Conservation (phyloP, 2,888 invertebrate genomes). For the Lepetodrilus schrolli region DNA sequence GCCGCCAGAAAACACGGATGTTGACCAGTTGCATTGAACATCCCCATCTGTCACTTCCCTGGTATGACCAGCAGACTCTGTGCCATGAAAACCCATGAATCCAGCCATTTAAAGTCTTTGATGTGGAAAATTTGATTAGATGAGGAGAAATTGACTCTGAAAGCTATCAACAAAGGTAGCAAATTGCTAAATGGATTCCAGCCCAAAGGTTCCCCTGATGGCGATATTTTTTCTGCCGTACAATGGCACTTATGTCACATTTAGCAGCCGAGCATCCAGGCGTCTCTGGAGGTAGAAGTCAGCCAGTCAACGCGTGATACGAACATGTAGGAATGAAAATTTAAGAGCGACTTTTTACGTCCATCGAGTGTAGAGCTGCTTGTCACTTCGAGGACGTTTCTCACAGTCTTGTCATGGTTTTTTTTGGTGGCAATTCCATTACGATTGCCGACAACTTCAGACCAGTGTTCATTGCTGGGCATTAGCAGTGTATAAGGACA, state of each 20-base stretch:
- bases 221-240: background rate
- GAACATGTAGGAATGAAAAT: background rate
- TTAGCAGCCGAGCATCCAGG: background rate
- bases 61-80: no score
- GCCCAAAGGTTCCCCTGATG: background rate
- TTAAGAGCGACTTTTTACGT: background rate
- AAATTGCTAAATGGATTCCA: conserved; percentile 20
- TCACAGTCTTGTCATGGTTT: background rate
- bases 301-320: background rate
- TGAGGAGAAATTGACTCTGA: background rate
- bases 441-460: background rate
- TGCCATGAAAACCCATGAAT: background rate
- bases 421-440: background rate
- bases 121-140: conserved; percentile 10
- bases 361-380: background rate
- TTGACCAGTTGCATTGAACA: no score
- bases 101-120: conserved; percentile 1
- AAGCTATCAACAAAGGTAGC: conserved; percentile 14
- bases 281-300: background rate
- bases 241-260: conserved; percentile 5
- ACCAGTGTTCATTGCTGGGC: background rate
- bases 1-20: no score
- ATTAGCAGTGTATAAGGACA: background rate
- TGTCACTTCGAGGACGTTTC: background rate
- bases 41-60: no score